Base-by-base conservation (phyloP, 64 coral and sea anemone species). In the Montipora foliosa region DNA sequence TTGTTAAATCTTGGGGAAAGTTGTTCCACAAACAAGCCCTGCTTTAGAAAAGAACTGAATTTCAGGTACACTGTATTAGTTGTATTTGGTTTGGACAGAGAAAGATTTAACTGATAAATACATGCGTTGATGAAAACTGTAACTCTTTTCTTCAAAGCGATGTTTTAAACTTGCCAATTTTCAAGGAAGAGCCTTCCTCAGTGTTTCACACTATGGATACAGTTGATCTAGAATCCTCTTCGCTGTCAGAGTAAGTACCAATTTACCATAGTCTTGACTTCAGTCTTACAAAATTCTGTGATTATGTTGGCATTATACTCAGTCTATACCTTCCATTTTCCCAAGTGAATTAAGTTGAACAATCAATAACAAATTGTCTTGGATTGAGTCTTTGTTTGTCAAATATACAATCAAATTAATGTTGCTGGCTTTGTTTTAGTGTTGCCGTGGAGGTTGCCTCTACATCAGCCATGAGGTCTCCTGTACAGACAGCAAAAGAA, bases 131-230 rank as follows among this genome's bases (percentile, higher is more conserved):
- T n/a, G 25, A 4, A 57, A 58, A 49, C 51, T 20, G 13, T 49
- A 49, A 64, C 62, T 24, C 37, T 80, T 67, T 6, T 45, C 79
- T 79, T 44, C 59, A 52, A 50, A 90, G 91, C 48, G 83, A 93
- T 69, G 91, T 93, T 2, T 82, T 93, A 12, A 88, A 93, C 53
- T 93, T 93, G 86, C 76, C 91, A 6, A 88, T 93, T 74, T 93
- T 93, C 77, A 93, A 93, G 52, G 84, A 93, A n/a, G 82, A 92
- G 24, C 82, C 91, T 13, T 75, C 91, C 11, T 82, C 58, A 10
- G 61, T 47, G 45, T 67, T 47, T 21, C 82, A 70, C 46, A 85
- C 67, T 20, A 85, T 85, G 82, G 82, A 85, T 15, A 85, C 82
- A 1, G 47, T 45, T 49, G 82, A 67, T 70, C 66, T 47, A 10